Evolutionary conservation across 2,888 invertebrate genomes (phyloP).

Genomic region (Sipunculus nudus): DNA sequence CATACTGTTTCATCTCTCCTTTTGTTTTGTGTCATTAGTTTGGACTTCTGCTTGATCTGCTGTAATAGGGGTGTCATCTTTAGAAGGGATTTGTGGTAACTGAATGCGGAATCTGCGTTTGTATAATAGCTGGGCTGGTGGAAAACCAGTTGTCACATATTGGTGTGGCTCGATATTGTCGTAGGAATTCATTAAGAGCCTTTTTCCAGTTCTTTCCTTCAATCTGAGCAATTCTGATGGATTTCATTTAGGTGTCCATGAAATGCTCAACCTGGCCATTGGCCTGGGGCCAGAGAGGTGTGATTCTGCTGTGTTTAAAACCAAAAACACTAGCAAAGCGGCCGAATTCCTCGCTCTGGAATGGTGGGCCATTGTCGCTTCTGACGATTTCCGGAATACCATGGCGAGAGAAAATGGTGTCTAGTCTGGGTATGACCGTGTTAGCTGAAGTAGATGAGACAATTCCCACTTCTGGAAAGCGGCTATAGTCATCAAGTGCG

Average conservation of each 20-base stretch:
- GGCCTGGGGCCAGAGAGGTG: slow-evolving; percentile 35
- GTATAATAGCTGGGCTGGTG: no score
- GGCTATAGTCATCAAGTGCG: neutral
- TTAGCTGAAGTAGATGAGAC: slow-evolving; percentile 15
- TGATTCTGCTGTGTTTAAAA: slow-evolving; percentile 31
- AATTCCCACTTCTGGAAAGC: slow-evolving; percentile 34
- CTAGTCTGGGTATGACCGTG: slow-evolving; percentile 21
- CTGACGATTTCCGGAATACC: slow-evolving; percentile 35
- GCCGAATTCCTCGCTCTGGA: slow-evolving; percentile 23
- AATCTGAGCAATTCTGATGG: neutral
- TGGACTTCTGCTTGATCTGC: no score
- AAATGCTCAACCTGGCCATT: slow-evolving; percentile 40
- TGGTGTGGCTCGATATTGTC: slow-evolving; percentile 15
- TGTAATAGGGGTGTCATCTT: no score
- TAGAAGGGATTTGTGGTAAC: neutral
- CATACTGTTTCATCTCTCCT: no score
- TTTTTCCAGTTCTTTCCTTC: slow-evolving; percentile 7
- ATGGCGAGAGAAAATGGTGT: slow-evolving; percentile 28
- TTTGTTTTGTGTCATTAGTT: no score
- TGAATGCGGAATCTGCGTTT: neutral
- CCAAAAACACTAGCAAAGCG: slow-evolving; percentile 30
- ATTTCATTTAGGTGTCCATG: slow-evolving; percentile 33
- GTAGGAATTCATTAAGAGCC: slow-evolving; percentile 11
- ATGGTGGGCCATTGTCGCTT: slow-evolving; percentile 38
- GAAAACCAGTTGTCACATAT: slow-evolving; percentile 9